A percentile compares a stretch with the other conserved stretches of the same genome.
These are phyloP conservation scores for Dipodomys merriami DNA, from an alignment of 2,113 vertebrate species.

Conservation along the genomic window DNA sequence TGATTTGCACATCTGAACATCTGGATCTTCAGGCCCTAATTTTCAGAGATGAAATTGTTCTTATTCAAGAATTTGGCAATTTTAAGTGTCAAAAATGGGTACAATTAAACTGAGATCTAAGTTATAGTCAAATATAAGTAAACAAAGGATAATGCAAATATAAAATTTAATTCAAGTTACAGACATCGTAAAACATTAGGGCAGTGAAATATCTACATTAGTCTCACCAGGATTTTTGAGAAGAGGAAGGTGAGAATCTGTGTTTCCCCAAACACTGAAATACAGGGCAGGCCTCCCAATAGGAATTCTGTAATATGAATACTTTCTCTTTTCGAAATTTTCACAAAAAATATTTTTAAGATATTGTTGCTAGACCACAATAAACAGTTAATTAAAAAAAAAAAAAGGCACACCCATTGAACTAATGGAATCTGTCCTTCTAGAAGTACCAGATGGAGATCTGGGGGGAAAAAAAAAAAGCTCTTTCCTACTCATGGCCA, in stretches of 20 bases:
- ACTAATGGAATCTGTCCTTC: slow-evolving; percentile 66
- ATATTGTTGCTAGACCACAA: slow-evolving; percentile 47
- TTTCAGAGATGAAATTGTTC: background rate
- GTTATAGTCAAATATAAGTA: slow-evolving; percentile 38
- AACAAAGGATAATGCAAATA: slow-evolving; percentile 39
- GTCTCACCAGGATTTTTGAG: background rate
- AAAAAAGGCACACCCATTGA: slow-evolving; percentile 61
- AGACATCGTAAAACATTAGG: slow-evolving; percentile 1
- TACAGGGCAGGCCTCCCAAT: background rate
- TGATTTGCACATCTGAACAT: slow-evolving; percentile 39
- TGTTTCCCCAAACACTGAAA: background rate
- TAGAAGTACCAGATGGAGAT: slow-evolving; percentile 74
- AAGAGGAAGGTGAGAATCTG: background rate
- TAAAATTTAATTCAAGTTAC: slow-evolving; percentile 43
- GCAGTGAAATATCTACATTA: background rate
- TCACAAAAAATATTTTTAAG: slow-evolving; percentile 27
- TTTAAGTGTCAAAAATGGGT: slow-evolving; percentile 46
- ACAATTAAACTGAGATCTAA: slow-evolving; percentile 61
- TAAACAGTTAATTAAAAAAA: slow-evolving; percentile 54
- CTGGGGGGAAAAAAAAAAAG: slow-evolving; percentile 25
- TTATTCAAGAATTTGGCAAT: slow-evolving; percentile 28
- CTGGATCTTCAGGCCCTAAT: slow-evolving; percentile 19
- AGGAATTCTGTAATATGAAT: background rate
- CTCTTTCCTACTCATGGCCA: slow-evolving; percentile 61
- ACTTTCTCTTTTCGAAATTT: slow-evolving; percentile 43